A percentile compares a stretch with the other conserved stretches of the same genome.
phyloP scores from a whole-genome alignment of 2,113 vertebrate species.

The Cisticola juncidis region DNA sequence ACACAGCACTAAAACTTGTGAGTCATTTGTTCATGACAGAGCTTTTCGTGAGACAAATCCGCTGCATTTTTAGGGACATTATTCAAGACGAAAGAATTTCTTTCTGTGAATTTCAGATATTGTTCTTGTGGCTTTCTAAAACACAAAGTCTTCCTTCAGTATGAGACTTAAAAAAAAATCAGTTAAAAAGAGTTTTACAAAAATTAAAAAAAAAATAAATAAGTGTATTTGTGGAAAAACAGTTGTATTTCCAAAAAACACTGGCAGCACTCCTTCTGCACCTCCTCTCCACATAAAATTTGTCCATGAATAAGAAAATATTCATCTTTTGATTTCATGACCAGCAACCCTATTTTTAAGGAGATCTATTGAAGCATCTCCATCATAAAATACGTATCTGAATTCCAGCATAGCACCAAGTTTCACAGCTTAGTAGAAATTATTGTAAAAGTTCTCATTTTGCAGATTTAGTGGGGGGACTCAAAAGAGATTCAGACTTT shows the following conservation, averaged over 20 bases:
- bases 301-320: neutral
- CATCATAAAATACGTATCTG: neutral
- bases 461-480: neutral
- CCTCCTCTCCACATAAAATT: neutral
- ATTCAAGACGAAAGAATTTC: neutral
- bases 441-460: neutral
- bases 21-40: neutral
- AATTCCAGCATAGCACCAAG: neutral
- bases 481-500: neutral
- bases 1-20: neutral
- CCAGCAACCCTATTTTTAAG: neutral
- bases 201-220: neutral
- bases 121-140: neutral
- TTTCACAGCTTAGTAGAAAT: neutral
- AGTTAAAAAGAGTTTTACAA: neutral
- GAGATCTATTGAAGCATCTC: neutral
- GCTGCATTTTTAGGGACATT: neutral
- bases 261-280: fast-evolving
- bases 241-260: neutral
- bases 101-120: neutral
- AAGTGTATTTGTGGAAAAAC: neutral
- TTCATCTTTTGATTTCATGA: neutral
- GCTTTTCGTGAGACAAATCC: neutral
- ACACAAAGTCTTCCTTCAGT: neutral
- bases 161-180: neutral